Percentiles rank a stretch among this genome's conserved stretches.
Evolutionary conservation across 2,113 vertebrate genomes (phyloP).

Genomic region (Promerops cafer): DNA sequence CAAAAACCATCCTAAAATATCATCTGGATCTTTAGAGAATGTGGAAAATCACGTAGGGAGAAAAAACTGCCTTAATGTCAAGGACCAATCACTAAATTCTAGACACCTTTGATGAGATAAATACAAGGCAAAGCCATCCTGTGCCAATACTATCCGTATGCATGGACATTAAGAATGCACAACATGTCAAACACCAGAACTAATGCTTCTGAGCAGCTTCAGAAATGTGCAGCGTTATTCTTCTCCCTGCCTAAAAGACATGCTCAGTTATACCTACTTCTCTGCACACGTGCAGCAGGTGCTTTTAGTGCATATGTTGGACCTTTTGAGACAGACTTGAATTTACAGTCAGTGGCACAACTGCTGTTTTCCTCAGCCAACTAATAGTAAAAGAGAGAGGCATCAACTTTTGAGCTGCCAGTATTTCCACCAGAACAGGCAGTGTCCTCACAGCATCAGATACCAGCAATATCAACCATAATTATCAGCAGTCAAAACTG

Average conservation of each 20-base stretch:
- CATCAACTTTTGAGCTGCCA: neutral
- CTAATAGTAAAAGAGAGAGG: neutral
- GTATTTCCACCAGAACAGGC: neutral
- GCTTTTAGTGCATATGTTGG: neutral
- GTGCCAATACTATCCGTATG: neutral
- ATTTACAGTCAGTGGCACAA: neutral
- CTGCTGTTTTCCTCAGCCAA: neutral
- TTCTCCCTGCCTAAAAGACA: neutral
- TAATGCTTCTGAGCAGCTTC: neutral
- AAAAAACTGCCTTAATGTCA: neutral
- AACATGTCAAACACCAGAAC: neutral
- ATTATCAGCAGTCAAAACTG: neutral
- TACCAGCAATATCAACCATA: neutral
- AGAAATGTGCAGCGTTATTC: neutral
- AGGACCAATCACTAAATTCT: neutral
- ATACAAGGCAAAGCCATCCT: neutral
- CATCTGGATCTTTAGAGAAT: neutral
- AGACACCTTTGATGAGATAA: neutral
- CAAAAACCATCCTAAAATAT: neutral
- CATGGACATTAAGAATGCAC: neutral
- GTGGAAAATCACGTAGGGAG: neutral
- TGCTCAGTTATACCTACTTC: neutral
- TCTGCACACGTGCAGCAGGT: rapidly evolving
- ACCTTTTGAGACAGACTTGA: neutral
- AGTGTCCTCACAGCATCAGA: neutral